Conservation (phyloP, 2,888 invertebrate genomes). For the Drosophila conformis region DNA sequence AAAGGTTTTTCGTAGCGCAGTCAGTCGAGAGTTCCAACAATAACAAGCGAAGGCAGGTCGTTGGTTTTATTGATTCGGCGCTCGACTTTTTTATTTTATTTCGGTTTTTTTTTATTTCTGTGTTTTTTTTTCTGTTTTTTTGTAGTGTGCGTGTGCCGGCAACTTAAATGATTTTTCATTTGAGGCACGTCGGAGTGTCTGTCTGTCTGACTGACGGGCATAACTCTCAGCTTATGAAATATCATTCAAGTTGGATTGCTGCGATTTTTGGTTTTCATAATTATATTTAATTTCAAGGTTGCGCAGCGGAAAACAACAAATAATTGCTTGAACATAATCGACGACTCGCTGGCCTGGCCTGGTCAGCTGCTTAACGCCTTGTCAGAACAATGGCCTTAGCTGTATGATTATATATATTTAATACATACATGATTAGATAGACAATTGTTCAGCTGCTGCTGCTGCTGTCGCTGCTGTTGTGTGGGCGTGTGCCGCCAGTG, state of each 20-base stretch:
- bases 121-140: slow-evolving; percentile 20
- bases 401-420: slow-evolving; percentile 44
- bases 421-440: slow-evolving; percentile 23
- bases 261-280: slow-evolving; percentile 69
- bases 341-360: slow-evolving; percentile 21
- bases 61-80: slow-evolving; percentile 77
- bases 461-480: slow-evolving; percentile 19
- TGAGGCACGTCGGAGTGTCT: slow-evolving; percentile 61
- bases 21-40: slow-evolving; percentile 22
- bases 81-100: slow-evolving; percentile 48
- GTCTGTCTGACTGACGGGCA: slow-evolving; percentile 21
- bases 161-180: slow-evolving; percentile 79
- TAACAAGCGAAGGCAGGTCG: slow-evolving; percentile 46
- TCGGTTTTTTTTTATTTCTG: neutral
- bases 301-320: slow-evolving; percentile 69
- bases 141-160: slow-evolving; percentile 75
- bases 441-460: slow-evolving; percentile 41
- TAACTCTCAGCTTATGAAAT: slow-evolving; percentile 69
- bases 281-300: slow-evolving; percentile 82
- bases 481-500: slow-evolving; percentile 52
- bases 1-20: slow-evolving; percentile 30
- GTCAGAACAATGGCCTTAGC: slow-evolving; percentile 73
- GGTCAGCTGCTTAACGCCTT: slow-evolving; percentile 77
- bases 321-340: slow-evolving; percentile 65
- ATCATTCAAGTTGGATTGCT: slow-evolving; percentile 68